Evolutionary conservation across 2,797 vertebrate genomes (phyloP), one percentile per base, ranked within the genome.

Genomic region (Falco peregrinus): DNA sequence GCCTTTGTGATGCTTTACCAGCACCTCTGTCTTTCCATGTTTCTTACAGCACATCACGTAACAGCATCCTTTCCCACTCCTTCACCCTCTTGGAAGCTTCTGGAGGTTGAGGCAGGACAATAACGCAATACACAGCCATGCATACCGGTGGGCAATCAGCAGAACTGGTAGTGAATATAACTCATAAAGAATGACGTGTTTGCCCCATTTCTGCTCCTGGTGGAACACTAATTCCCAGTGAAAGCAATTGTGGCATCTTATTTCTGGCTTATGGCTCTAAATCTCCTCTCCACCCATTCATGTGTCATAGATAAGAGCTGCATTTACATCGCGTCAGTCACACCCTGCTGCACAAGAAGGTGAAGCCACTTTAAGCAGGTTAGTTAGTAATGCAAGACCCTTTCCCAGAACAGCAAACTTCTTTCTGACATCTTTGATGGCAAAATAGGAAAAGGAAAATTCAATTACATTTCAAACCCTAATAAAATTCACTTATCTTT

Each of bases 401-500:
- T 84, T 95, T 76, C 61, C 92, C 84, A 77, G 84, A 93, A 92
- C 69, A 87, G 71, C 76, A 93, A 89, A 97, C 63, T 73, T 85
- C 92, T 69, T 90, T 84, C 82, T 97, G 87, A 93, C 94, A 94
- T 86, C 65, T 94, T 90, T 93, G 88, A 95, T 87, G 84, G 73
- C 37, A 84, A 95, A 97, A 81, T 74, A 88, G 90, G 84, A 92
- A 90, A 91, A 89, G 65, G 51, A 94, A 91, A 90, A 96, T 93
- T 91, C 89, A 89, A 91, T 96, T 94, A 87, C 73, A 80, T 95
- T 97, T 97, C 91, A 95, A 81, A 84, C 85, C 76, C 51, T 88
- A 92, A 92, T 93, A 94, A 95, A 74, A 90, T 94, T 94, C 94
- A 82, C 82, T 91, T 96, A 94, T 96, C 93, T 96, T 89, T 63